Evolutionary conservation across 2,888 invertebrate species (phyloP).

Genomic region (Scaptomyza polygonia): DNA sequence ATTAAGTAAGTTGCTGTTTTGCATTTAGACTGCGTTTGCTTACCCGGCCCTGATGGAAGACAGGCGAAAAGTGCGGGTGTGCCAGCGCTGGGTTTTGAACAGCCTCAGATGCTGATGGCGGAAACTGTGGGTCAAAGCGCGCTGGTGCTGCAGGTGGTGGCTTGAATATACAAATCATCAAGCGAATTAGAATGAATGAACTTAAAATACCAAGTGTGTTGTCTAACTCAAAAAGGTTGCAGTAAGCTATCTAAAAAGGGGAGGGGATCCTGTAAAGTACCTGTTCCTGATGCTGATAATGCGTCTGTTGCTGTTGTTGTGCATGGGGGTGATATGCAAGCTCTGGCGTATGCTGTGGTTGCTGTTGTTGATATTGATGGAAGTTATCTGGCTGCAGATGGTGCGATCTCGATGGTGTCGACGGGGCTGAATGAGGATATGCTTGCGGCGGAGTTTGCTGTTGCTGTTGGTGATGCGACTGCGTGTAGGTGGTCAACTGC

Average conservation of each 20-base stretch:
- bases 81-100: conserved; percentile 22
- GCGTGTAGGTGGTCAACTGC: conserved; percentile 63
- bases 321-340: conserved; percentile 36
- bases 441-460: conserved; percentile 25
- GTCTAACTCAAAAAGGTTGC: no score
- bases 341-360: conserved; percentile 47
- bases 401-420: conserved; percentile 26
- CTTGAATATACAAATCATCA: conserved; percentile 12
- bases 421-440: conserved; percentile 24
- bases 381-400: conserved; percentile 42
- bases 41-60: conserved; percentile 34
- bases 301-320: conserved; percentile 37
- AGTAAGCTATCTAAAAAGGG: no score
- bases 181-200: background rate
- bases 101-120: conserved; percentile 27
- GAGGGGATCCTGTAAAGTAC: conserved; percentile 11
- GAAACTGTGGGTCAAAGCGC: conserved; percentile 43
- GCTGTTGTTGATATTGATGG: conserved; percentile 59
- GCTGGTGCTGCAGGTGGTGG: conserved; percentile 22
- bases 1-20: background rate
- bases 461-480: conserved; percentile 49
- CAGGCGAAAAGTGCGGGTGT: conserved; percentile 36
- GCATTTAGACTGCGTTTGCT: background rate
- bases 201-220: background rate
- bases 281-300: conserved; percentile 51